These are phyloP conservation scores for Cisticola juncidis DNA, from an alignment of 2,113 vertebrate species.

Conservation along the genomic window DNA sequence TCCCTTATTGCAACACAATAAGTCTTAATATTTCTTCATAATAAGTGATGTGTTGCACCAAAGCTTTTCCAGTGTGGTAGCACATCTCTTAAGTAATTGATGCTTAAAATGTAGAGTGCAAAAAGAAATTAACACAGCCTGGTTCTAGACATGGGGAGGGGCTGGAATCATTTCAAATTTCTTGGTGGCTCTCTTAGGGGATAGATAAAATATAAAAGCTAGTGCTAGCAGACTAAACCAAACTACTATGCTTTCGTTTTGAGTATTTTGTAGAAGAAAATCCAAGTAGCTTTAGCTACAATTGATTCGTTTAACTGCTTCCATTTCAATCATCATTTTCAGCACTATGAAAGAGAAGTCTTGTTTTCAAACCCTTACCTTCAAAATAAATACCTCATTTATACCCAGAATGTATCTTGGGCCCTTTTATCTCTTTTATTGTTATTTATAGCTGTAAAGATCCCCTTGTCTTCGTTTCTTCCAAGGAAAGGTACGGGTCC, in stretches of 20 bases:
- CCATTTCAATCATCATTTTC: background rate
- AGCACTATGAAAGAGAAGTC: background rate
- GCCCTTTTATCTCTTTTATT: background rate
- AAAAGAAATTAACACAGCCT: background rate
- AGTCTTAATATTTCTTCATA: background rate
- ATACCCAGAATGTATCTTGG: background rate
- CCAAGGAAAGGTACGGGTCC: background rate
- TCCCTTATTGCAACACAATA: background rate
- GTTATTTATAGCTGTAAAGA: background rate
- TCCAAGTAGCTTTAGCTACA: background rate
- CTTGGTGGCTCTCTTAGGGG: background rate
- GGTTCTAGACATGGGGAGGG: background rate
- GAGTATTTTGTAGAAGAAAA: background rate
- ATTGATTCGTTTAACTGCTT: accelerated
- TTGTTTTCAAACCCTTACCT: background rate
- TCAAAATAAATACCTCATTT: background rate
- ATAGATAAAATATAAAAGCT: background rate
- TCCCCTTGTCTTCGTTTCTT: background rate
- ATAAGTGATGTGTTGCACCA: background rate
- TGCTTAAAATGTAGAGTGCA: background rate
- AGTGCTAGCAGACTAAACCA: background rate
- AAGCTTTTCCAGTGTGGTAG: background rate
- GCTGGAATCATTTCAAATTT: background rate
- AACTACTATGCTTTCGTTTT: background rate
- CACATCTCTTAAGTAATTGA: background rate